These are phyloP conservation scores for Platysteira castanea DNA, from an alignment of 2,113 vertebrate genomes.

Conservation along the genomic window DNA sequence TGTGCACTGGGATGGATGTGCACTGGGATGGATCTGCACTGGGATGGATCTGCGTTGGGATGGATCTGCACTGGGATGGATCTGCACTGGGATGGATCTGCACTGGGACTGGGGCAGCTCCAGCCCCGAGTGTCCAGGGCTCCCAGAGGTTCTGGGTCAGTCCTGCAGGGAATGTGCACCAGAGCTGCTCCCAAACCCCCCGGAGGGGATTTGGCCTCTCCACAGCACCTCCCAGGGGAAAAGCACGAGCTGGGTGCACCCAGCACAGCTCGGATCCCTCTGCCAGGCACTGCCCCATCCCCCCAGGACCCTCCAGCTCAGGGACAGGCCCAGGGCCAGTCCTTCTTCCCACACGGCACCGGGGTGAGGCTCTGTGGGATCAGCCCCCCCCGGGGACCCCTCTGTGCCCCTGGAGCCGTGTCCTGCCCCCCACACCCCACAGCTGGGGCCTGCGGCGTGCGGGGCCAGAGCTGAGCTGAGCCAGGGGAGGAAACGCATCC, in stretches of 20 bases:
- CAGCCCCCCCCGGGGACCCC: accelerated
- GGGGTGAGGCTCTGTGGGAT: background rate
- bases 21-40: no score
- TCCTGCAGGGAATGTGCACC: accelerated
- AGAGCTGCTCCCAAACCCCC: background rate
- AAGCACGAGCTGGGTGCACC: background rate
- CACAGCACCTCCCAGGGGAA: background rate
- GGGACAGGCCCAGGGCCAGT: background rate
- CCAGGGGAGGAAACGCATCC: background rate
- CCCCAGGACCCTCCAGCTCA: background rate
- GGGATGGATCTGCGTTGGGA: no score
- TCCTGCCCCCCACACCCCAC: background rate
- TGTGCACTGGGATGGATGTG: no score
- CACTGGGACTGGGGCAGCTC: background rate
- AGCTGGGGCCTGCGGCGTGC: accelerated
- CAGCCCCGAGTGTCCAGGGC: background rate
- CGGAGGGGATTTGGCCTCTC: background rate
- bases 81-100: no score
- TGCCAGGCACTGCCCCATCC: no score
- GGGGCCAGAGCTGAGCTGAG: background rate
- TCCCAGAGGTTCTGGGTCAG: background rate
- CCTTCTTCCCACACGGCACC: accelerated
- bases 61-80: no score
- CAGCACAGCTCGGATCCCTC: background rate
- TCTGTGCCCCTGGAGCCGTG: accelerated